phyloP scores from a whole-genome alignment of 2,888 invertebrate genomes.

The Cephus sareptanus region DNA sequence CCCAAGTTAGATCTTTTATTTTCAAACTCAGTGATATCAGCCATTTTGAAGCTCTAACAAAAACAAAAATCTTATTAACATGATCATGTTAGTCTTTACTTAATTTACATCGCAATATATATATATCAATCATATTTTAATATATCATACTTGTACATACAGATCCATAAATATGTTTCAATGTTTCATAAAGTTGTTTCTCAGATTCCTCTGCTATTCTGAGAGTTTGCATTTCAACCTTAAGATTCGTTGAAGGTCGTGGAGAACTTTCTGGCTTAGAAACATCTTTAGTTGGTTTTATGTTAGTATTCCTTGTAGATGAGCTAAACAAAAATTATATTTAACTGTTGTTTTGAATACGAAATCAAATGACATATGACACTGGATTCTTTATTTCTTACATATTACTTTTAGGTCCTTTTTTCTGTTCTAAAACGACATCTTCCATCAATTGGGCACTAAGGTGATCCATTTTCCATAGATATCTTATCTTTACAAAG shows the following conservation, averaged over 20 bases:
- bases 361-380: not conserved
- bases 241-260: conserved; percentile 61
- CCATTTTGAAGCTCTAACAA: conserved; percentile 67
- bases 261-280: conserved; percentile 9
- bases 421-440: conserved; percentile 38
- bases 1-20: conserved; percentile 77
- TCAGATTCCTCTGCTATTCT: conserved; percentile 77
- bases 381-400: conserved; percentile 16
- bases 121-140: not conserved
- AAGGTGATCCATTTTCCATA: conserved; percentile 44
- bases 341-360: not conserved
- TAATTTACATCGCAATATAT: not conserved
- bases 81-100: not conserved
- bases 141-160: conserved; percentile 63
- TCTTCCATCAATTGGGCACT: conserved; percentile 53
- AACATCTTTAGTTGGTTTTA: conserved; percentile 11
- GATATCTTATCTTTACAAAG: not conserved
- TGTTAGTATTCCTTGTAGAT: not conserved
- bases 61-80: conserved; percentile 28
- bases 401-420: conserved; percentile 26
- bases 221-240: conserved; percentile 81
- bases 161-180: conserved; percentile 80
- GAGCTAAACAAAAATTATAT: not conserved
- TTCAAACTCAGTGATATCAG: conserved; percentile 67
- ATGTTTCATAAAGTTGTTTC: conserved; percentile 78